Conservation (phyloP, 1,140 invertebrate genomes). For the Drosophila pallidifrons region DNA sequence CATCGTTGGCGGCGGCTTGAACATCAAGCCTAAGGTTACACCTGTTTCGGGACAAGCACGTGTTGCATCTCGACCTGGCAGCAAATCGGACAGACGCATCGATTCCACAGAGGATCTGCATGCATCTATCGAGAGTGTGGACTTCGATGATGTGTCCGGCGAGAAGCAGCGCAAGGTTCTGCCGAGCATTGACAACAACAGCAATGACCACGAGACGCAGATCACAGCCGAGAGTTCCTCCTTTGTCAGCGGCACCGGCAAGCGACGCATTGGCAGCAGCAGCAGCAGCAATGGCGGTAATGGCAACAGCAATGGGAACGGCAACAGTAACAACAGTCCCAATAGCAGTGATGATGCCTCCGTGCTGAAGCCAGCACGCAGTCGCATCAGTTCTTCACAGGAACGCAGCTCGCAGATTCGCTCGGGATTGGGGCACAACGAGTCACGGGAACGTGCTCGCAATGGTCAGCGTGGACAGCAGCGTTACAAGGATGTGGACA, state of each 20-base stretch:
- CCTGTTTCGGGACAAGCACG: conserved; percentile 57
- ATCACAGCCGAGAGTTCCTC: conserved; percentile 90
- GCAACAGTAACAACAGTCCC: conserved; percentile 29
- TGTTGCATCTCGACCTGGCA: conserved; percentile 16
- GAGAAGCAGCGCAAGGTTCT: conserved; percentile 79
- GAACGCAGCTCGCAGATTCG: conserved; percentile 36
- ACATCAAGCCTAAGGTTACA: conserved; percentile 73
- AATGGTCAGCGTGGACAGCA: conserved; percentile 75
- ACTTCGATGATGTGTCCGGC: conserved; percentile 80
- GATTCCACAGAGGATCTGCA: conserved; percentile 78
- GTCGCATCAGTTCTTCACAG: conserved; percentile 52
- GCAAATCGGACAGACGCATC: conserved; percentile 75
- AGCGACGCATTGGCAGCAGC: conserved; percentile 62
- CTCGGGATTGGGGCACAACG: conserved; percentile 16
- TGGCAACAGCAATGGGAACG: no score
- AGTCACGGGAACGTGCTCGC: conserved; percentile 62
- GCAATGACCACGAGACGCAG: conserved; percentile 87
- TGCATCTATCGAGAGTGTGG: conserved; percentile 70
- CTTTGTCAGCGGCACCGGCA: conserved; percentile 87
- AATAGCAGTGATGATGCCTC: conserved; percentile 50
- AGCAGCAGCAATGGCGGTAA: conserved; percentile 49
- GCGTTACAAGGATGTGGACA: conserved; percentile 64
- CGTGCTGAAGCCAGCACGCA: conserved; percentile 48
- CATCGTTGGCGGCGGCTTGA: conserved; percentile 76
- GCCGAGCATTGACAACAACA: conserved; percentile 74